These are phyloP conservation scores for Sminthurides aquaticus DNA, from an alignment of 2,888 invertebrate genomes.

Conservation along the genomic window DNA sequence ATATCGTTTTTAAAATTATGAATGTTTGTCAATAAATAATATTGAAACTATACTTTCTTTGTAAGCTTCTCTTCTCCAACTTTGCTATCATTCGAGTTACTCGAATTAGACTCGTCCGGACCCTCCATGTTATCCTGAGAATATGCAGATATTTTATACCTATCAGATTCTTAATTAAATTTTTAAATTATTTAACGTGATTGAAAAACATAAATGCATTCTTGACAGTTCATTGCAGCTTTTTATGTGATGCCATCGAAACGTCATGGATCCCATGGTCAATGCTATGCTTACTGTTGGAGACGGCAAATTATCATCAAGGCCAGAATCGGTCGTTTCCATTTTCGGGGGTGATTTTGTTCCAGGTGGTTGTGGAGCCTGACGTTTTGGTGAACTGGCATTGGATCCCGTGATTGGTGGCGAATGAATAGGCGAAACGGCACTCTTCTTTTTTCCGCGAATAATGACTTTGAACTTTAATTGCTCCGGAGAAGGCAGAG, in stretches of 20 bases:
- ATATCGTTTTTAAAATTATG: no score
- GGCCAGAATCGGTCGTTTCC: not conserved
- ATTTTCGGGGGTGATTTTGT: not conserved
- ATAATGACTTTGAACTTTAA: constrained; percentile 50
- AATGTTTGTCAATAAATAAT: no score
- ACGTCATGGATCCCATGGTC: constrained; percentile 26
- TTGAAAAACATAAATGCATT: no score
- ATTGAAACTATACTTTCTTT: constrained; percentile 37
- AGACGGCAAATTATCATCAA: constrained; percentile 3
- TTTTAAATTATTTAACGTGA: no score
- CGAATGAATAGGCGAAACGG: constrained; percentile 8
- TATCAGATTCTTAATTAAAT: no score
- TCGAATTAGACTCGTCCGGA: constrained; percentile 38
- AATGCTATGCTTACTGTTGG: constrained; percentile 7
- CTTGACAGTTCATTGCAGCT: constrained; percentile 56
- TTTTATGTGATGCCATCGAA: constrained; percentile 30
- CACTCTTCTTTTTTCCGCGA: constrained; percentile 46
- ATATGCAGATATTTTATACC: no score
- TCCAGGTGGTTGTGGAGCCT: not conserved
- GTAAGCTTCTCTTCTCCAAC: constrained; percentile 40
- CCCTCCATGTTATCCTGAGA: constrained; percentile 40
- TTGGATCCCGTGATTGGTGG: constrained; percentile 11
- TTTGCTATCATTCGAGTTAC: constrained; percentile 44
- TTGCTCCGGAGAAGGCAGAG: constrained; percentile 50
- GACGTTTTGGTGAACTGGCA: not conserved